Conservation (phyloP, 2,113 vertebrate genomes). For the Pelmatolapia mariae region DNA sequence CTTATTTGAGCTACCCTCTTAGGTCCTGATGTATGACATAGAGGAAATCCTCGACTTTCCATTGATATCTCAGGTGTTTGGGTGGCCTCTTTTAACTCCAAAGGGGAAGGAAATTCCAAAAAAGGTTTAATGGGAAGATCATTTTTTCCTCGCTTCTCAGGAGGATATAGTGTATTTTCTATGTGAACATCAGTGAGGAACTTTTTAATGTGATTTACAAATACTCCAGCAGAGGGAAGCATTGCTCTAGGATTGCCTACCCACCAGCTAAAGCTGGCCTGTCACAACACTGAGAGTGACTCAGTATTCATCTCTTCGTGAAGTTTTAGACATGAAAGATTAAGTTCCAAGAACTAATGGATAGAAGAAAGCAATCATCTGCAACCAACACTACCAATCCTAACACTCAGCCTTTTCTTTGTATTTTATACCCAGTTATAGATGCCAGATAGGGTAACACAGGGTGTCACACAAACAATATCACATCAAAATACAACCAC, state of each 20-base stretch:
- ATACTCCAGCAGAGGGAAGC: conserved; percentile 12
- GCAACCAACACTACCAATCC: background rate
- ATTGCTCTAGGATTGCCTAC: background rate
- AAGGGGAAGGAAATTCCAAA: background rate
- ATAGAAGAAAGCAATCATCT: background rate
- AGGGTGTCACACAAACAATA: background rate
- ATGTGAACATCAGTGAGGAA: background rate
- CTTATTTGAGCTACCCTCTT: background rate
- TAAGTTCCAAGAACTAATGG: background rate
- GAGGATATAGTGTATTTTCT: background rate
- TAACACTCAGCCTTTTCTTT: background rate
- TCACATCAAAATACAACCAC: background rate
- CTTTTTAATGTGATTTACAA: background rate
- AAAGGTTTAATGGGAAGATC: background rate
- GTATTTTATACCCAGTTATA: background rate
- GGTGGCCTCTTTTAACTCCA: background rate
- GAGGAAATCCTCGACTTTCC: background rate
- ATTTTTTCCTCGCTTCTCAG: background rate
- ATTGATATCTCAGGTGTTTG: background rate
- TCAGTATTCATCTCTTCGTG: background rate
- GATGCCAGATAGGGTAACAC: background rate
- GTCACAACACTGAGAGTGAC: background rate
- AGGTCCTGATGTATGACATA: background rate
- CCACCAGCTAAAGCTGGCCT: background rate
- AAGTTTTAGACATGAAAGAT: background rate